Evolutionary conservation across 2,797 vertebrate genomes (phyloP).

Genomic region (Gastrophryne carolinensis): DNA sequence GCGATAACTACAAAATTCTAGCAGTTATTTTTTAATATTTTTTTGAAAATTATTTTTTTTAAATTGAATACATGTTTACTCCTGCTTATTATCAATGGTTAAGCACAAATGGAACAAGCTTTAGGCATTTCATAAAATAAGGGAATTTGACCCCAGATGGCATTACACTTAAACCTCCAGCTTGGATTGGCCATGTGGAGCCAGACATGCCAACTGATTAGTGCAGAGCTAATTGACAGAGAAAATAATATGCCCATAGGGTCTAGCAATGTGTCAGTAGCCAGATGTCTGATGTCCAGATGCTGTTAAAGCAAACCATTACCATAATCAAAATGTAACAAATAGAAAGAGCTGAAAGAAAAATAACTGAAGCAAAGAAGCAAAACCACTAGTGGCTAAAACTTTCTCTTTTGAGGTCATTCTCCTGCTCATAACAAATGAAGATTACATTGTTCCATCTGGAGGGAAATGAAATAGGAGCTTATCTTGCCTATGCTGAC

Average conservation of each 20-base stretch:
- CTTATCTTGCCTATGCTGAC: conserved; percentile 35
- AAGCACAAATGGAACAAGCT: background rate
- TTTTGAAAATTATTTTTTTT: no score
- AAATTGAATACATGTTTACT: no score
- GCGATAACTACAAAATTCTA: no score
- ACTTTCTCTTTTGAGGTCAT: conserved; percentile 18
- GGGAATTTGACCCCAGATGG: conserved; percentile 22
- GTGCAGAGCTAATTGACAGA: conserved; percentile 23
- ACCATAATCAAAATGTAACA: conserved; percentile 34
- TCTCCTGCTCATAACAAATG: conserved; percentile 23
- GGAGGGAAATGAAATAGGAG: conserved; percentile 45
- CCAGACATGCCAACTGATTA: background rate
- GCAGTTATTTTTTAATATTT: no score
- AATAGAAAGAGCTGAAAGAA: conserved; percentile 20
- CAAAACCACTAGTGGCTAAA: background rate
- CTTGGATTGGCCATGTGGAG: background rate
- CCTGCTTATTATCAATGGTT: no score
- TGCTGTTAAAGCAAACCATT: conserved; percentile 32
- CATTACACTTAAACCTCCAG: conserved; percentile 25
- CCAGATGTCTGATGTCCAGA: conserved; percentile 40
- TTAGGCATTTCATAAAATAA: background rate
- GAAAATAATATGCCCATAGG: conserved; percentile 41
- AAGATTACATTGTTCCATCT: conserved; percentile 46
- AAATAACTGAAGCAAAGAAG: conserved; percentile 21
- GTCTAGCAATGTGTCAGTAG: conserved; percentile 30